A percentile compares a stretch with the other conserved stretches of the same genome.
Conservation (phyloP, 2,797 vertebrate genomes). For the Oophaga sylvatica region DNA sequence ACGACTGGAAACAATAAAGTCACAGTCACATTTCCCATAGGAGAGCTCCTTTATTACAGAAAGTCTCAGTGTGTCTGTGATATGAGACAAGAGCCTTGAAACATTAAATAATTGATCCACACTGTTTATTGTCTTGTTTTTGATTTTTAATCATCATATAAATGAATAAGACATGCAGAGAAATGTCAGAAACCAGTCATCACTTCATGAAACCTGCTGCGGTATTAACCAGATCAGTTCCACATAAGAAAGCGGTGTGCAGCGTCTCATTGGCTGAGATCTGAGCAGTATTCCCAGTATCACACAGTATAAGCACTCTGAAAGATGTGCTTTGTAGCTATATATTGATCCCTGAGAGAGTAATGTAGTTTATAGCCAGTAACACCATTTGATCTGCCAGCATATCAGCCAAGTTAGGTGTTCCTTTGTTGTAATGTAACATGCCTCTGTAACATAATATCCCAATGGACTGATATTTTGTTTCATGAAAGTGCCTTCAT, state of each 20-base stretch:
- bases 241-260: background rate
- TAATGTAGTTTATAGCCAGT: conserved; percentile 52
- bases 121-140: conserved; percentile 57
- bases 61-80: conserved; percentile 29
- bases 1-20: conserved; percentile 15
- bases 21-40: conserved; percentile 27
- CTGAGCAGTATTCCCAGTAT: background rate
- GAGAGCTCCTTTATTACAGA: conserved; percentile 48
- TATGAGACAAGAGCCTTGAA: conserved; percentile 10
- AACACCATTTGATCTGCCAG: conserved; percentile 44
- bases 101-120: conserved; percentile 54
- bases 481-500: conserved; percentile 29
- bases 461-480: background rate
- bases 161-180: conserved; percentile 43
- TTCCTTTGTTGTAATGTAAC: background rate
- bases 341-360: conserved; percentile 38
- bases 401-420: conserved; percentile 29
- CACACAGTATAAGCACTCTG: background rate
- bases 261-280: background rate
- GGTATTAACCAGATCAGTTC: conserved; percentile 35
- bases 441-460: conserved; percentile 16
- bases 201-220: background rate
- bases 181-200: conserved; percentile 47
- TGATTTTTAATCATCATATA: conserved; percentile 56
- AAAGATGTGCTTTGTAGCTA: conserved; percentile 35